These are phyloP conservation scores for Calameuta idolon DNA, from an alignment of 2,888 invertebrate species.

Conservation along the genomic window DNA sequence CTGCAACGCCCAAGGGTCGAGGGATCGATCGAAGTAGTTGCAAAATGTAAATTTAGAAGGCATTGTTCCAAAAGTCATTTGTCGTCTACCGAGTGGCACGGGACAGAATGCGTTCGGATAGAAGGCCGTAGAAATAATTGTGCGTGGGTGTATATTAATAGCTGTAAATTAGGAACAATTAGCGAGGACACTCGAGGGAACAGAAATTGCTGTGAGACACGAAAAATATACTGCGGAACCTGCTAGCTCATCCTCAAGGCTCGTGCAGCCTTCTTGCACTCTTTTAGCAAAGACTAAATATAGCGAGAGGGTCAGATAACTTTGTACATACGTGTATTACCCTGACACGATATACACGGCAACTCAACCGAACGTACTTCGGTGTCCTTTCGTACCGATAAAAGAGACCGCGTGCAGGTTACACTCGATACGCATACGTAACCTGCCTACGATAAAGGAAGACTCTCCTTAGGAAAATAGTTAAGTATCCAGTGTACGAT, in stretches of 20 bases:
- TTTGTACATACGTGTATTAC: constrained; percentile 24
- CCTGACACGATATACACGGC: constrained; percentile 14
- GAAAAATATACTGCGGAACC: not conserved
- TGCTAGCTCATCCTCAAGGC: constrained; percentile 2
- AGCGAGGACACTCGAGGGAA: constrained; percentile 2
- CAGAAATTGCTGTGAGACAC: not conserved
- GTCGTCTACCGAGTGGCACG: not conserved
- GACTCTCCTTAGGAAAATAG: not conserved
- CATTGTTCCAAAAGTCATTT: not conserved
- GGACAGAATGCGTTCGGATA: not conserved
- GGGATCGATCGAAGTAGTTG: not conserved
- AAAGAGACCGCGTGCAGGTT: too few species aligned
- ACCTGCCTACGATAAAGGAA: not conserved
- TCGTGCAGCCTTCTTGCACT: constrained; percentile 13
- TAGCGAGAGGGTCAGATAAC: constrained; percentile 39
- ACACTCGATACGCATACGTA: not conserved
- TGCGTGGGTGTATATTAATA: constrained; percentile 3
- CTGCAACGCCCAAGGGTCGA: not conserved
- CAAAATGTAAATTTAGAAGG: not conserved
- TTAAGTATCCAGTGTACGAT: not conserved
- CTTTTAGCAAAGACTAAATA: constrained; percentile 44
- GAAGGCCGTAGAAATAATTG: not conserved
- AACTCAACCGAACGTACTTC: not conserved
- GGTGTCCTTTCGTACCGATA: too few species aligned
- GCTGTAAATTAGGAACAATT: constrained; percentile 1